Percentiles rank a stretch among this genome's conserved stretches.
phyloP scores from a whole-genome alignment of 1,140 invertebrate species.

The Aphaenogaster rudis region DNA sequence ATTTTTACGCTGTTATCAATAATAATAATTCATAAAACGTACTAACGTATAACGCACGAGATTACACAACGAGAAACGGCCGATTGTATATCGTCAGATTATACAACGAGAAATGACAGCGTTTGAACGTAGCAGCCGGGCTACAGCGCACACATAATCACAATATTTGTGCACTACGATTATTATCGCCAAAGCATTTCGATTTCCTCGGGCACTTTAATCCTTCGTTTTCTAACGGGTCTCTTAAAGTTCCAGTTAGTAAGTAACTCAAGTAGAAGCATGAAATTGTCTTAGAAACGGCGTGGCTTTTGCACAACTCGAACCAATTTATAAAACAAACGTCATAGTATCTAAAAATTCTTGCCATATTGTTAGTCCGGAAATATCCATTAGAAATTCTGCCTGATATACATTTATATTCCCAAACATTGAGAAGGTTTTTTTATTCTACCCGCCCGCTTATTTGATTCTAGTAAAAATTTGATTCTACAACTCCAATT shows the following conservation, averaged over 20 bases:
- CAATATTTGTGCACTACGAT: constrained; percentile 68
- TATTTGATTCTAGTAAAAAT: background rate
- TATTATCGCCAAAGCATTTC: constrained; percentile 67
- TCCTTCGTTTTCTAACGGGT: constrained; percentile 52
- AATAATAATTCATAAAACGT: constrained; percentile 24
- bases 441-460: too few species aligned
- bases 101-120: constrained; percentile 37
- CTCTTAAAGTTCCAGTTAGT: constrained; percentile 54
- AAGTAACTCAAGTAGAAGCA: constrained; percentile 35
- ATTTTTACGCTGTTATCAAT: constrained; percentile 19
- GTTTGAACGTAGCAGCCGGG: constrained; percentile 45
- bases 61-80: constrained; percentile 49
- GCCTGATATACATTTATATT: background rate
- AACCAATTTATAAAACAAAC: constrained; percentile 10
- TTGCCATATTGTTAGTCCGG: background rate
- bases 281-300: constrained; percentile 37
- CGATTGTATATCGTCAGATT: constrained; percentile 56
- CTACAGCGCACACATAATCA: constrained; percentile 56
- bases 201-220: constrained; percentile 60
- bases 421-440: background rate
- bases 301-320: constrained; percentile 29
- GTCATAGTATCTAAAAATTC: constrained; percentile 1
- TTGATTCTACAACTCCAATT: background rate
- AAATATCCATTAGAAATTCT: background rate
- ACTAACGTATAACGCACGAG: constrained; percentile 27